Evolutionary conservation across 2,797 vertebrate genomes (phyloP).

Genomic region (Helostoma temminkii): DNA sequence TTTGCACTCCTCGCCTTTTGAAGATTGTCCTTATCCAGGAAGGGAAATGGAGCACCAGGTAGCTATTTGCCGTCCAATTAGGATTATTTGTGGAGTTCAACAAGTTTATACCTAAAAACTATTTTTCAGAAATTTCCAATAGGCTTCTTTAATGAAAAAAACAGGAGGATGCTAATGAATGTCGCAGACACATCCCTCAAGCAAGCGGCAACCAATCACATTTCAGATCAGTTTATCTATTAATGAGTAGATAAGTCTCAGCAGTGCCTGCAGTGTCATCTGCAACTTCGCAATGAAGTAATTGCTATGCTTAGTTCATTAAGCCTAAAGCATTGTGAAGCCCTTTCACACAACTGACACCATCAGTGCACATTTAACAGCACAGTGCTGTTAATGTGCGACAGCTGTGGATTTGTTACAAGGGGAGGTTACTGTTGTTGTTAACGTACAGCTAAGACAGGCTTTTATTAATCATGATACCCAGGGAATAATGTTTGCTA

Average conservation of each 20-base stretch:
- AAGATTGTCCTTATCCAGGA: conserved; percentile 65
- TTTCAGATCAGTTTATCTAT: conserved; percentile 71
- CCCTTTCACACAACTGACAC: conserved; percentile 50
- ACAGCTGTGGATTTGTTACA: conserved; percentile 49
- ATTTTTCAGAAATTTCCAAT: conserved; percentile 57
- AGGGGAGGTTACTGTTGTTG: conserved; percentile 28
- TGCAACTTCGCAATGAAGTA: conserved; percentile 52
- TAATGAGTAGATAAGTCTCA: conserved; percentile 72
- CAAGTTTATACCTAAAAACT: conserved; percentile 62
- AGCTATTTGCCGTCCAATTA: conserved; percentile 73
- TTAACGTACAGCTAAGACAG: conserved; percentile 24
- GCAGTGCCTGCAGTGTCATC: conserved; percentile 53
- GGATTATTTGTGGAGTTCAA: conserved; percentile 66
- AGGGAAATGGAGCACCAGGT: conserved; percentile 60
- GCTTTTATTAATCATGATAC: conserved; percentile 34
- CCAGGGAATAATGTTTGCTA: neutral
- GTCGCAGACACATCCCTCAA: conserved; percentile 53
- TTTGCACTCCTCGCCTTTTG: conserved; percentile 42
- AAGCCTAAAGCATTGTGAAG: conserved; percentile 42
- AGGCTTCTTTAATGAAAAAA: conserved; percentile 62
- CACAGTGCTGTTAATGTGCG: conserved; percentile 24
- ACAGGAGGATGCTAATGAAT: conserved; percentile 57
- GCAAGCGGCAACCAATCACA: conserved; percentile 64
- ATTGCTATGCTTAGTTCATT: conserved; percentile 66
- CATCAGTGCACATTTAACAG: too few relatives aligned